phyloP scores from a whole-genome alignment of 2,888 invertebrate genomes.

The Tenodera sinensis region DNA sequence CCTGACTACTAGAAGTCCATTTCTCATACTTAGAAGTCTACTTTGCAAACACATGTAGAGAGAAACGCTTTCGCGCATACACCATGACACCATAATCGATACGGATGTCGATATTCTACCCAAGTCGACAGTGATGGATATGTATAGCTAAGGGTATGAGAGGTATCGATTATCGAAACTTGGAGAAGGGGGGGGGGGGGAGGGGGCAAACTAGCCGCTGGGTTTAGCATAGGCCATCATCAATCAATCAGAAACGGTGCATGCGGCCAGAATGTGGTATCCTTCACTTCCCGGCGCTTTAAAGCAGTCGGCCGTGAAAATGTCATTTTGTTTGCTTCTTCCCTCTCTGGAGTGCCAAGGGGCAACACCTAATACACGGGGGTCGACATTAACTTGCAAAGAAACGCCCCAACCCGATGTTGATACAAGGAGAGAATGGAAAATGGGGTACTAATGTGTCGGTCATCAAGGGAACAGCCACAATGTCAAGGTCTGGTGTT shows the following conservation, averaged over 20 bases:
- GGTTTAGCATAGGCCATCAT: background rate
- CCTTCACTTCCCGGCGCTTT: background rate
- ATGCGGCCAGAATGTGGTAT: background rate
- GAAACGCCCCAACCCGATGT: background rate
- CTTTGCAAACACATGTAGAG: background rate
- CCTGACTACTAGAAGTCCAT: background rate
- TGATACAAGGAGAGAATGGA: background rate
- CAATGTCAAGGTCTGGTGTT: background rate
- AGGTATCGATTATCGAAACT: slow-evolving; percentile 11
- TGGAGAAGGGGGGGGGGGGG: background rate
- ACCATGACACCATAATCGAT: background rate
- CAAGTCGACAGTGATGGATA: slow-evolving; percentile 6
- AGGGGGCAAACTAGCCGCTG: background rate
- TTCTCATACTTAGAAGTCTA: background rate
- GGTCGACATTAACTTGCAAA: background rate
- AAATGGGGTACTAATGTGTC: background rate
- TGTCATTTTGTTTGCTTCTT: background rate
- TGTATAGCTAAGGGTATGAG: background rate
- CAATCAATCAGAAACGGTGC: slow-evolving; percentile 9
- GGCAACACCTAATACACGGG: background rate
- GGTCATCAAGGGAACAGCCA: background rate
- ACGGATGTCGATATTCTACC: slow-evolving; percentile 6
- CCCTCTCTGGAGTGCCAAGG: background rate
- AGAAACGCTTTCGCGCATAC: background rate
- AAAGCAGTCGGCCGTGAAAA: background rate